Base-by-base conservation (phyloP, 2,797 vertebrate species). In the Muraenolepis orangiensis region DNA sequence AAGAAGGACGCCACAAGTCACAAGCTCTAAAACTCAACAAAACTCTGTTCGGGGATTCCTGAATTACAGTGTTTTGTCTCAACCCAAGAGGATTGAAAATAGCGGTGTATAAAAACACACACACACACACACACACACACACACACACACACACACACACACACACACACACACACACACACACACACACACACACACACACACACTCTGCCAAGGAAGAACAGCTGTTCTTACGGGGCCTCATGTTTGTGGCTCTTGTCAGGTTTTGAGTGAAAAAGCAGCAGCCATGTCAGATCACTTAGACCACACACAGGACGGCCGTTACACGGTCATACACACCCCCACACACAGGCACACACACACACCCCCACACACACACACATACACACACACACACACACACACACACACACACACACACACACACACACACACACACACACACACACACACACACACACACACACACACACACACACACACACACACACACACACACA, bases 231-330 rank as follows among this genome's bases (percentile, higher is more conserved):
- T 77, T 70, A 34, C 69, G 10, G 13, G 66, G 74, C 74, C 46
- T 69, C 28, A 30, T 73, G 82, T 87, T 78, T 75, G 78, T 46
- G 40, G 69, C 74, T 80, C 66, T 74, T 81, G 78, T 80, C 72
- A 83, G 72, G 77, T 72, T 80, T 38, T 72, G 28, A 68, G 76
- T 70, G 69, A 82, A 73, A 78, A 81, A 79, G 40, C 76, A 81
- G 46, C 71, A 72, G 73, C 70, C 74, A 42, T 72, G 76, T 78
- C 68, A 74, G 1, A 70, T 74, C 72, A 38, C 72, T 64, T 70
- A 70, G 34, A 70, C 34, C 71, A 72, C 70, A 72, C 61, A 68
- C 61, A 76, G 18, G 74, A 66, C 36, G 46, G 42, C 31, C 72
- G 67, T 78, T 72, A 42, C 66, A 78, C 70, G 74, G 4, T 68